Percentiles rank a stretch among this genome's conserved stretches.
Evolutionary conservation across 2,113 vertebrate genomes (phyloP).

Genomic region (Barnardius zonarius): DNA sequence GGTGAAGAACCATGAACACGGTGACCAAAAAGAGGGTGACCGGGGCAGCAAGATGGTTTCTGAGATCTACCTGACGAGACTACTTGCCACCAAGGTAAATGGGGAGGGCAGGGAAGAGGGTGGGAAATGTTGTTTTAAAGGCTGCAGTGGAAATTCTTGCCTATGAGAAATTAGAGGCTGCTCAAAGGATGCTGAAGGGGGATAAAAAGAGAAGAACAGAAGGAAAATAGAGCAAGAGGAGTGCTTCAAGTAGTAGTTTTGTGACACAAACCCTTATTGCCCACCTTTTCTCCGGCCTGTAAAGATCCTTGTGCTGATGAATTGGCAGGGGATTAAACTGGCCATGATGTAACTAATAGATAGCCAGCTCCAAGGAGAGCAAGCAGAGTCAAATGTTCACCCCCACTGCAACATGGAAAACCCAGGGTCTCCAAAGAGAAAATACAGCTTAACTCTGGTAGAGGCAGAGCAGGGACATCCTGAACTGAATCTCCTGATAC

Average conservation of each 20-base stretch:
- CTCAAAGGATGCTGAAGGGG: background rate
- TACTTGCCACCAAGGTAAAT: slow-evolving; percentile 94
- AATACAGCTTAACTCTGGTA: background rate
- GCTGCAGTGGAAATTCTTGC: background rate
- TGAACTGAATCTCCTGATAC: background rate
- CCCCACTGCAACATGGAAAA: background rate
- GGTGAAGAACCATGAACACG: slow-evolving; percentile 98
- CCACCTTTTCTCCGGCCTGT: background rate
- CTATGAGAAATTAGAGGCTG: rapidly evolving
- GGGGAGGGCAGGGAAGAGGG: rapidly evolving
- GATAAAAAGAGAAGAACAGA: background rate
- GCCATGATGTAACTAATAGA: rapidly evolving
- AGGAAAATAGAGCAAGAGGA: background rate
- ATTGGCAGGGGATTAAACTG: background rate
- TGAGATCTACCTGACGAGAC: slow-evolving; percentile 96
- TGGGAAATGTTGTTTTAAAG: background rate
- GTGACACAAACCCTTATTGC: background rate
- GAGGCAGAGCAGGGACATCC: background rate
- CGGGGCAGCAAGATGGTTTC: slow-evolving; percentile 99
- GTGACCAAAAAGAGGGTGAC: slow-evolving; percentile 97
- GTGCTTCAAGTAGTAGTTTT: background rate
- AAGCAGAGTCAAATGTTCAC: background rate
- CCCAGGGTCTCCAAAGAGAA: background rate
- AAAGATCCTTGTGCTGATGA: background rate
- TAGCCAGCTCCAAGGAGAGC: background rate